Evolutionary conservation across 1,140 invertebrate species (phyloP).

Genomic region (Pogonognathellus flavescens): DNA sequence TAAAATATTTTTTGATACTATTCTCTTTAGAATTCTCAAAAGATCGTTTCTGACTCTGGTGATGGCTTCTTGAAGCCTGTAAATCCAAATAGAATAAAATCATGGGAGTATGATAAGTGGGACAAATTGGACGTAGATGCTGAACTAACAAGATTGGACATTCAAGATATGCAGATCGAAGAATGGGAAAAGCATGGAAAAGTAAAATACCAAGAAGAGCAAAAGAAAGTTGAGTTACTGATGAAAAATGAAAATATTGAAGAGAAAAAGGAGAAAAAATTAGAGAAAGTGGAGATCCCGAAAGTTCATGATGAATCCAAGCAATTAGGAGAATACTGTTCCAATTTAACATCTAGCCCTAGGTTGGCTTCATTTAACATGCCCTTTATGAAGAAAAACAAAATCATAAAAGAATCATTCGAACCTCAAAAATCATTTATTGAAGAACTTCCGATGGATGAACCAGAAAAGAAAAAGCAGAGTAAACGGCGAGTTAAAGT

Average conservation of each 20-base stretch:
- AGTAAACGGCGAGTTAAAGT: not conserved
- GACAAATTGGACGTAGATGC: slow-evolving; percentile 80
- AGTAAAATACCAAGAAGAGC: slow-evolving; percentile 55
- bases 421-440: slow-evolving; percentile 2
- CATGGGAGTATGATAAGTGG: slow-evolving; percentile 77
- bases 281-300: not conserved
- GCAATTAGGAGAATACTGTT: too few species aligned
- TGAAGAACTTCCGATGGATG: slow-evolving; percentile 17
- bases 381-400: not conserved
- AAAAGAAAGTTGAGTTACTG: slow-evolving; percentile 50
- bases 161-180: slow-evolving; percentile 71
- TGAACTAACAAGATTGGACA: slow-evolving; percentile 77
- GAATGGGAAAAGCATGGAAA: slow-evolving; percentile 60
- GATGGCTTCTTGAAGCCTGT: slow-evolving; percentile 9
- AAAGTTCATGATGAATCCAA: too few species aligned
- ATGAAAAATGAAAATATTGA: slow-evolving; percentile 59
- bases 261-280: slow-evolving; percentile 7
- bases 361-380: too few species aligned
- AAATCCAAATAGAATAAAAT: slow-evolving; percentile 70
- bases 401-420: too few species aligned
- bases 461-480: not conserved
- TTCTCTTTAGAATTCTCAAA: not conserved
- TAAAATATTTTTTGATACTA: not conserved
- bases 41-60: not conserved
- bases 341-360: too few species aligned